A percentile compares a stretch with the other conserved stretches of the same genome.
Evolutionary conservation across 2,113 vertebrate species (phyloP).

Genomic region (Rhynchomys soricoides): DNA sequence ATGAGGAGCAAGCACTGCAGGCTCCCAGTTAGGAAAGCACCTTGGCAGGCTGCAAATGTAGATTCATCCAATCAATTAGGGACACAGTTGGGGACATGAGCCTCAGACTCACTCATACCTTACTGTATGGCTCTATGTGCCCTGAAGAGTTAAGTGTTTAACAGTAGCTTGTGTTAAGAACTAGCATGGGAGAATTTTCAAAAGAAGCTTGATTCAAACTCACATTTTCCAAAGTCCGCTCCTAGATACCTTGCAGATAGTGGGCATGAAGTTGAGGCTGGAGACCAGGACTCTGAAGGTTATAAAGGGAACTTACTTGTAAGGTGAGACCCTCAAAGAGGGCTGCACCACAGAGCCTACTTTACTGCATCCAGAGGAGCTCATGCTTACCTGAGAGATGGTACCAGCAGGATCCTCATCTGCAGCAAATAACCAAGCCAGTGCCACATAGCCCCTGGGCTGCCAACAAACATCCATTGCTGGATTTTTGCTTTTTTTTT

Average conservation of each 20-base stretch:
- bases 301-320: not conserved
- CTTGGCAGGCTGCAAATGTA: not conserved
- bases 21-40: not conserved
- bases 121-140: not conserved
- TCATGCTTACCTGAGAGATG: not conserved
- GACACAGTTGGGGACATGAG: not conserved
- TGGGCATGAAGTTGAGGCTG: too few relatives aligned
- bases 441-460: constrained; percentile 57
- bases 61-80: not conserved
- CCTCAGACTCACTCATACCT: accelerated
- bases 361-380: not conserved
- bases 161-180: not conserved
- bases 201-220: not conserved
- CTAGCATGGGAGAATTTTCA: not conserved
- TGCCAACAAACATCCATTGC: constrained; percentile 66
- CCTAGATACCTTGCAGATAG: not conserved
- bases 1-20: not conserved
- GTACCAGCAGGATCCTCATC: not conserved
- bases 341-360: not conserved
- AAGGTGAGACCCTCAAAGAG: not conserved
- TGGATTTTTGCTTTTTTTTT: constrained; percentile 35
- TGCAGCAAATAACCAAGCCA: constrained; percentile 15
- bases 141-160: not conserved
- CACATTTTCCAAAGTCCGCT: not conserved
- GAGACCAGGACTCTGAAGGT: not conserved